Conservation (phyloP, 2,113 vertebrate genomes). For the Ctenodactylus gundi region DNA sequence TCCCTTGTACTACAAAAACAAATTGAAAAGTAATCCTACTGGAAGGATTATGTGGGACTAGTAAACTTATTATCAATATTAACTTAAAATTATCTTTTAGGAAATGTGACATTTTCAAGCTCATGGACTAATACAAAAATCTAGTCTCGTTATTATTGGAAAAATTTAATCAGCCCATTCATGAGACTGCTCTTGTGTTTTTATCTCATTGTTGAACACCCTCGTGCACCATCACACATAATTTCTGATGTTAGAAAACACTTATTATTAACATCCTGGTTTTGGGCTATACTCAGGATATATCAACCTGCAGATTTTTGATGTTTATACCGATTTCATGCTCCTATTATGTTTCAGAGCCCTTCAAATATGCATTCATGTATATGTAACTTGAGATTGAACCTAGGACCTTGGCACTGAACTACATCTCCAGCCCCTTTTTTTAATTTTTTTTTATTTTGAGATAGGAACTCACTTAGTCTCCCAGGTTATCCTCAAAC, state of each 20-base stretch:
- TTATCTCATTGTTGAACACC: neutral
- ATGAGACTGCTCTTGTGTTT: conserved; percentile 20
- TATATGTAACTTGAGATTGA: too few relatives aligned
- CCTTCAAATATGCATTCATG: neutral
- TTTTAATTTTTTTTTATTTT: too few relatives aligned
- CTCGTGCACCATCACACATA: neutral
- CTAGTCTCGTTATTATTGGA: neutral
- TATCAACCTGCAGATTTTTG: neutral
- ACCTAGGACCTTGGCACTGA: too few relatives aligned
- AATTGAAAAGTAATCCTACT: conserved; percentile 8
- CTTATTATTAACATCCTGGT: neutral
- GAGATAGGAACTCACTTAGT: too few relatives aligned
- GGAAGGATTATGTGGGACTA: neutral
- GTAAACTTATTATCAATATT: neutral
- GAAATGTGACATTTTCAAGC: conserved; percentile 39
- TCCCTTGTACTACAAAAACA: too few relatives aligned
- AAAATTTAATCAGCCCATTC: neutral
- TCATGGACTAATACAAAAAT: conserved; percentile 33
- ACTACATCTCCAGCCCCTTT: too few relatives aligned
- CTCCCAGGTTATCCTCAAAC: too few relatives aligned
- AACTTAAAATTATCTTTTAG: conserved; percentile 37
- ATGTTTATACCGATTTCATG: neutral
- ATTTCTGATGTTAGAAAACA: conserved; percentile 32
- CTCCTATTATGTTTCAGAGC: neutral
- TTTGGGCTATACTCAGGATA: neutral